phyloP scores from a whole-genome alignment of 2,888 invertebrate species.

The Uropetala carovei region DNA sequence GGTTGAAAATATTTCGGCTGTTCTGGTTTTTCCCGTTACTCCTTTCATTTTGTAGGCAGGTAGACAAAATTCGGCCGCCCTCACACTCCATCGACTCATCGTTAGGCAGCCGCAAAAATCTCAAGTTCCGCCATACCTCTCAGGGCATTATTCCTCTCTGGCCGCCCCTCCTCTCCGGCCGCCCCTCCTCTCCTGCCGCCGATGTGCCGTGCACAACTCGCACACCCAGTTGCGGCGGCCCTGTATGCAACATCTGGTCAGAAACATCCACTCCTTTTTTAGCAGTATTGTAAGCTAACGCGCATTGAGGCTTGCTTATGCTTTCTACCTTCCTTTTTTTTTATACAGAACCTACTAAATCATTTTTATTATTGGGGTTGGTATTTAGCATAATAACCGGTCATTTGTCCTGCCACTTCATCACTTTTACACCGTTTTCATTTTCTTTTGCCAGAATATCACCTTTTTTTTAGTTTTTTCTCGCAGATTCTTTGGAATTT shows the following conservation, averaged over 20 bases:
- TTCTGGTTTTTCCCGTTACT: too few relatives aligned
- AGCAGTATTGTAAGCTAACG: slow-evolving; percentile 8
- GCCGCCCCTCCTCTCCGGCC: too few relatives aligned
- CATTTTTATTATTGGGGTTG: neutral
- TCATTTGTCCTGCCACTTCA: slow-evolving; percentile 41
- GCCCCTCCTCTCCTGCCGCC: too few relatives aligned
- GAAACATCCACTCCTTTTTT: slow-evolving; percentile 45
- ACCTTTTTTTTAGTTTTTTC: slow-evolving; percentile 70
- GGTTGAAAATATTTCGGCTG: too few relatives aligned
- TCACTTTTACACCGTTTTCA: slow-evolving; percentile 1
- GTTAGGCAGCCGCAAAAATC: too few relatives aligned
- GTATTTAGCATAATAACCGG: neutral
- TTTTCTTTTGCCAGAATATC: slow-evolving; percentile 9
- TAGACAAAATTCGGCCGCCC: too few relatives aligned
- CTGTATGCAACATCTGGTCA: slow-evolving; percentile 30
- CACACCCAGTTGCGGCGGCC: too few relatives aligned
- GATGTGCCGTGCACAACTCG: too few relatives aligned
- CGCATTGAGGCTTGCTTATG: neutral
- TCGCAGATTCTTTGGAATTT: slow-evolving; percentile 71
- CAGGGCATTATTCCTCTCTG: too few relatives aligned
- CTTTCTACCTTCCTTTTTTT: neutral
- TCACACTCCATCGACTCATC: too few relatives aligned
- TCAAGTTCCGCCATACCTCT: too few relatives aligned
- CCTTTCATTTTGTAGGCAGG: too few relatives aligned
- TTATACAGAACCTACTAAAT: neutral